phyloP scores from a whole-genome alignment of 2,113 vertebrate genomes.

The Cynocephalus volans region DNA sequence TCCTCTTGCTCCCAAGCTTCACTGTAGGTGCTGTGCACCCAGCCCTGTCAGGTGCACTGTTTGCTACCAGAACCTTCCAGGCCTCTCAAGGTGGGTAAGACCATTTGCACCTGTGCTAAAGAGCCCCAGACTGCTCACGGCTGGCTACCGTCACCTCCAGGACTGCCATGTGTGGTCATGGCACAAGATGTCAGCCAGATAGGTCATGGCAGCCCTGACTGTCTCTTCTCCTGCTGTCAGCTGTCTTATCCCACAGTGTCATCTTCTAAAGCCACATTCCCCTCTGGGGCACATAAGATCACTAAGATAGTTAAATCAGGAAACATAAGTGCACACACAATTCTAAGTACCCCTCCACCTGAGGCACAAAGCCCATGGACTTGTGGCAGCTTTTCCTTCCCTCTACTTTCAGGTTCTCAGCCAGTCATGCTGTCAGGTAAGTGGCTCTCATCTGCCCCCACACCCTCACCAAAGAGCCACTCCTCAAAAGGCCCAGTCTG shows the following conservation, averaged over 20 bases:
- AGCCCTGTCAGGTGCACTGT: not conserved
- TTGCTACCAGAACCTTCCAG: not conserved
- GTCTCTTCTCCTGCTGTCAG: not conserved
- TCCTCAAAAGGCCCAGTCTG: not conserved
- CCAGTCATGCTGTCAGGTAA: not conserved
- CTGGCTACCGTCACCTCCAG: not conserved
- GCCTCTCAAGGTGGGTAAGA: not conserved
- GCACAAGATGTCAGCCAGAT: not conserved
- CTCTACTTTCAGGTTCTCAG: not conserved
- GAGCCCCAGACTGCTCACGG: not conserved
- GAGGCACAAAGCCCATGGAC: not conserved
- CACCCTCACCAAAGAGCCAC: not conserved
- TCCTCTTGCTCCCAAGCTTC: not conserved
- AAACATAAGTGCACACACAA: not conserved
- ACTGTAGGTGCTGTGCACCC: rapidly evolving
- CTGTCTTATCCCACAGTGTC: not conserved
- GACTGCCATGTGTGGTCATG: rapidly evolving
- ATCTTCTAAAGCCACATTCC: not conserved
- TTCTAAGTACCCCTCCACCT: not conserved
- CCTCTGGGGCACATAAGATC: rapidly evolving
- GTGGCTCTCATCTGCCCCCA: not conserved
- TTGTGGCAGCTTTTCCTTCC: not conserved
- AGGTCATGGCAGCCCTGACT: not conserved
- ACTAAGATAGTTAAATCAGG: not conserved
- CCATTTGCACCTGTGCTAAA: not conserved